Evolutionary conservation across 2,888 invertebrate genomes (phyloP), one percentile per base, ranked within the genome.

Genomic region (Drosophila neonasuta): DNA sequence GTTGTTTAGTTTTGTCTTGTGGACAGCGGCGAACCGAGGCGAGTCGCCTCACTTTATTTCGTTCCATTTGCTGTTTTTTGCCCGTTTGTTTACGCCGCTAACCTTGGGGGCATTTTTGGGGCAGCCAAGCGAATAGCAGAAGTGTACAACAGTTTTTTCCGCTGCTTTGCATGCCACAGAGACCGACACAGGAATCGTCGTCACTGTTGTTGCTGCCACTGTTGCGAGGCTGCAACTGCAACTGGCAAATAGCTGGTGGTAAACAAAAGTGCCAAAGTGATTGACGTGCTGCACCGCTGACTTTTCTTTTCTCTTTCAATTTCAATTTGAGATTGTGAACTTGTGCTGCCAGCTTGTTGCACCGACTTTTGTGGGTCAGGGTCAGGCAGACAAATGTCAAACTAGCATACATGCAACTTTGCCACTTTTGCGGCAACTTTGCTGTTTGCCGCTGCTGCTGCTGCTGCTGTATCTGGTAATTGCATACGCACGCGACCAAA

Each of bases 301-400:
- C 57, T 70, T 76, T 76, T 76, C 68, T 66, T 73, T 74, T 74
- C 51, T 66, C 57, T 51, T 51, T 73, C 69, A 69, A 77, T 79
- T 82, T 55, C 69, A 69, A 77, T 79, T 82, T 55, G 51, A 71
- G 50, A 76, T 74, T 74, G 57, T 68, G 80, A 79, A 79, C 77
- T 67, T 63, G 74, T 62, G 67, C 79, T 57, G 42, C 55, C 45
- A 49, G 58, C 30, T 55, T 44, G 36, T 41, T 55, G 66, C 63
- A 58, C 41, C 74, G 76, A 68, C 64, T 66, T 80, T 83, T 81
- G 72, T 84, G 82, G 86, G 83, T 86, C 83, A 84, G 83, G 83
- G 83, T 84, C 83, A 85, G 86, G 63, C 75, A 65, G 71, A 65
- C 86, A 86, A 84, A 86, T 84, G 83, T 86, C 86, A 86, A 62